phyloP scores from a whole-genome alignment of 2,797 vertebrate species.

The Falco rusticolus region DNA sequence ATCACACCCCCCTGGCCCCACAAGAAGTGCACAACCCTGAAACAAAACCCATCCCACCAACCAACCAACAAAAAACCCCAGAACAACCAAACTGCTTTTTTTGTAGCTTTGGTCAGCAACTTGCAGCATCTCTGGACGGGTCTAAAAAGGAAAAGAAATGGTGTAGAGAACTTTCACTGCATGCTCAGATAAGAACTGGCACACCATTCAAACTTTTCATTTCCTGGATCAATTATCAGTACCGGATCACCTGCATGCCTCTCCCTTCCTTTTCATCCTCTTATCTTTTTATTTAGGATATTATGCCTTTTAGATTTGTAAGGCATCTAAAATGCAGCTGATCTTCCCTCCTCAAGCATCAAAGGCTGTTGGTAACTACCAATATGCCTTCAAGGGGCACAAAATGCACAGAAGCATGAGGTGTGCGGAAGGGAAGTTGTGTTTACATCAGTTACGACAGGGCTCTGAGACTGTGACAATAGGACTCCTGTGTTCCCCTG shows the following conservation, averaged over 20 bases:
- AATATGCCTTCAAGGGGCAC: background rate
- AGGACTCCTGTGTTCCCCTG: background rate
- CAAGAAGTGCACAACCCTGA: background rate
- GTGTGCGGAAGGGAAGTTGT: background rate
- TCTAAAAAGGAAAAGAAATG: background rate
- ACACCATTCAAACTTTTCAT: background rate
- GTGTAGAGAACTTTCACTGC: background rate
- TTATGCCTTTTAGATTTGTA: background rate
- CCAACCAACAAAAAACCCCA: background rate
- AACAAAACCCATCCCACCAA: background rate
- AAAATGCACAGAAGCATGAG: background rate
- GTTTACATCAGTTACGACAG: background rate
- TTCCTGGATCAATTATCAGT: background rate
- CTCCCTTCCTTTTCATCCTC: background rate
- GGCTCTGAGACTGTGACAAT: background rate
- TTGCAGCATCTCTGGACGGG: background rate
- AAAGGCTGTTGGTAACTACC: background rate
- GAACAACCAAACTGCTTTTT: background rate
- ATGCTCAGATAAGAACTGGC: background rate
- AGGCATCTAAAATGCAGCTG: background rate
- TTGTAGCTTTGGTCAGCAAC: background rate
- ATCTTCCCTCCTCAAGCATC: background rate
- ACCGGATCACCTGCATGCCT: background rate
- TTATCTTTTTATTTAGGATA: background rate
- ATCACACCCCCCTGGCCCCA: accelerated